Evolutionary conservation across 2,888 invertebrate species (phyloP), one percentile per base, ranked within the genome.

Genomic region (Antheraea yamamai): DNA sequence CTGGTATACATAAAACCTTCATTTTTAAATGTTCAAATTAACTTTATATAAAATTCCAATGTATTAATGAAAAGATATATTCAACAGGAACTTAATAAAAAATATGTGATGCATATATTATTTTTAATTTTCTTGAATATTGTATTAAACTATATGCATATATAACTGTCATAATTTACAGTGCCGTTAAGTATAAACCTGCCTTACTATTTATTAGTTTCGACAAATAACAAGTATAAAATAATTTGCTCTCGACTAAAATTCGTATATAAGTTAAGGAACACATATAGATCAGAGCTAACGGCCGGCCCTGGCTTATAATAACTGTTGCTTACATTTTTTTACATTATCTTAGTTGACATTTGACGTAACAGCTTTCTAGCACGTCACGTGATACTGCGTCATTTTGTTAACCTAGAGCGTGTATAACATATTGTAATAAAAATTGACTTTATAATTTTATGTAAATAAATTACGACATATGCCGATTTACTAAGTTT

Each of bases 351-450:
- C 58, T 7, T 58, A 58, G 58, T 58, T 58, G 58, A 58, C n/a
- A 30, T 66, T 30, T 66, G 30, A 68, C 68, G 68, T 68, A 68
- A 68, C 35, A 35, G 30, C 35, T 68, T 68, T 66, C 30, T 66
- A 66, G 20, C 30, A 66, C 68, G 35, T 68, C 35, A 30, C 68
- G 18, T 68, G 68, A 68, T 35, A 35, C 16, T 16, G 26, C 61
- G 61, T 23, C 10, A 23, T 61, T 61, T 23, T 1, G n/a, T 61
- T 12, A 23, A 23, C 55, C 20, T n/a, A 20, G 8, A 20, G 55
- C 1, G 18, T 20, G 1, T 55, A 52, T 16, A 55, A 20, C 20
- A 55, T 7, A 20, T 55, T 7, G 7, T 55, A 55, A 55, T 55
- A 20, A 20, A 55, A 4, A 55, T 55, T 55, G 20, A 20, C 55